Evolutionary conservation across 2,113 vertebrate genomes (phyloP).

Genomic region (Nyctibius bracteatus): DNA sequence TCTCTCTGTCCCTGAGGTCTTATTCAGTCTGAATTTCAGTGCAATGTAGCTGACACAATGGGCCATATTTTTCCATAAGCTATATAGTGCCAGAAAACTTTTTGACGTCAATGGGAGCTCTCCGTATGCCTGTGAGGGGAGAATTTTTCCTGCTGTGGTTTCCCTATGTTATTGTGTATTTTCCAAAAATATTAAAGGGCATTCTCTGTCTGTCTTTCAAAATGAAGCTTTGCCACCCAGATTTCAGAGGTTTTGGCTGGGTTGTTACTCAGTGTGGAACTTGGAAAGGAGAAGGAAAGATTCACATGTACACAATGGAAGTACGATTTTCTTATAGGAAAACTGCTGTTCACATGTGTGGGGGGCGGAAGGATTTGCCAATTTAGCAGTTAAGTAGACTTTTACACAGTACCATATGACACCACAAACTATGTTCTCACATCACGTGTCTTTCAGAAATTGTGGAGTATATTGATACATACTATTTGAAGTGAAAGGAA

Average conservation of each 20-base stretch:
- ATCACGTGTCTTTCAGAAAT: neutral
- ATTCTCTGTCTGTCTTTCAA: neutral
- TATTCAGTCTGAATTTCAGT: neutral
- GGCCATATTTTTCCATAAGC: neutral
- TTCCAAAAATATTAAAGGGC: neutral
- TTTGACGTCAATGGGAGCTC: neutral
- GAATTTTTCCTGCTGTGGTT: neutral
- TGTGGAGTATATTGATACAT: neutral
- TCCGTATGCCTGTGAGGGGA: neutral
- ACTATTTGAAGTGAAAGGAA: neutral
- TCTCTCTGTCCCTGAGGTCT: neutral
- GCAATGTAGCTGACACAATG: neutral
- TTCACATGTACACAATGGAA: neutral
- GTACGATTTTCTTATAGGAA: neutral
- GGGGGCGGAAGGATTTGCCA: neutral
- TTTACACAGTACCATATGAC: neutral
- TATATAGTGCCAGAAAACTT: neutral
- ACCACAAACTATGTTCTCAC: neutral
- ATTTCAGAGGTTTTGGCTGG: neutral
- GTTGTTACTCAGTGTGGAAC: neutral
- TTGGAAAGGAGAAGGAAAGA: neutral
- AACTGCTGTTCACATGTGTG: neutral
- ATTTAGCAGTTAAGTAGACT: neutral
- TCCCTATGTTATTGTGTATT: neutral
- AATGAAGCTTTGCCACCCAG: neutral